These are phyloP conservation scores for Stenopsyche tienmushanensis DNA, from an alignment of 1,140 invertebrate genomes.

Conservation along the genomic window DNA sequence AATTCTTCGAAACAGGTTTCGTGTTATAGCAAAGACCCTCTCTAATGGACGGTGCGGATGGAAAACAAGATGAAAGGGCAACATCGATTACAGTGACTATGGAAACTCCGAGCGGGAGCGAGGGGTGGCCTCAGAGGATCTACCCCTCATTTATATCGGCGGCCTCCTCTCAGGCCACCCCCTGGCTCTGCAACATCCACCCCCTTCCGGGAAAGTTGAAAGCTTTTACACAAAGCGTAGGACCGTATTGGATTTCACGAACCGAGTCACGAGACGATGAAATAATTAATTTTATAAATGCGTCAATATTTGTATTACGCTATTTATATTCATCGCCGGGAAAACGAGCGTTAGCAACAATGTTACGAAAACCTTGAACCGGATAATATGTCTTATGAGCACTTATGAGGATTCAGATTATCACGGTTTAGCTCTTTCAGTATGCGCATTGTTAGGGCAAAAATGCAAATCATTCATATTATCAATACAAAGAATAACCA, in stretches of 20 bases:
- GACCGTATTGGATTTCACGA: slow-evolving; percentile 3
- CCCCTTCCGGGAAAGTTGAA: slow-evolving; percentile 3
- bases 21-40: slow-evolving; percentile 20
- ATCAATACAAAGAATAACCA: no score
- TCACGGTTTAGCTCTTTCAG: no score
- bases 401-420: no score
- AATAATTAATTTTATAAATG: slow-evolving; percentile 17
- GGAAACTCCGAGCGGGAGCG: slow-evolving; percentile 24
- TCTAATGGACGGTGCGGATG: slow-evolving; percentile 36
- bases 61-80: slow-evolving; percentile 39
- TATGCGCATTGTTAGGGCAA: no score
- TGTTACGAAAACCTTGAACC: no score
- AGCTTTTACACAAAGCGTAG: slow-evolving; percentile 4
- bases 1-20: slow-evolving; percentile 27
- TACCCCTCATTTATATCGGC: not conserved
- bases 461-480: no score
- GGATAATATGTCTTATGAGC: no score
- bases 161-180: not conserved
- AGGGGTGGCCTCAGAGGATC: slow-evolving; percentile 1
- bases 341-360: no score
- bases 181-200: no score
- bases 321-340: not conserved
- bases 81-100: slow-evolving; percentile 40
- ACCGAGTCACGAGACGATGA: not conserved
- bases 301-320: not conserved